These are phyloP conservation scores for Holacanthella duospinosa DNA, from an alignment of 2,888 invertebrate genomes.

Conservation along the genomic window DNA sequence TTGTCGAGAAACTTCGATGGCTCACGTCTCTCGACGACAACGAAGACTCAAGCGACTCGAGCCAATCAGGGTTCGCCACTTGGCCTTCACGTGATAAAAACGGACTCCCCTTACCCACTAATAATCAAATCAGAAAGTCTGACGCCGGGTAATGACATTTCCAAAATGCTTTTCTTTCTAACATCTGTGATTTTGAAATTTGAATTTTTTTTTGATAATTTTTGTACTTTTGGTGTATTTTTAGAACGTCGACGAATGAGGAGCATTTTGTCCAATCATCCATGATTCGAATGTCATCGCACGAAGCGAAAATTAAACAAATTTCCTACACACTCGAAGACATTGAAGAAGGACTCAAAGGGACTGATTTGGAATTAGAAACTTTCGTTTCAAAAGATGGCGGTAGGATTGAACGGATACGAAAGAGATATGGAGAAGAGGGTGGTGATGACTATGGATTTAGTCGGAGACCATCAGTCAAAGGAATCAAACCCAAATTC, in stretches of 20 bases:
- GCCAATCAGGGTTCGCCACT: constrained; percentile 29
- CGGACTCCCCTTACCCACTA: constrained; percentile 23
- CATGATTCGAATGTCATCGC: constrained; percentile 15
- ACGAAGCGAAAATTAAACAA: constrained; percentile 37
- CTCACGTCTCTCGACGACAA: constrained; percentile 75
- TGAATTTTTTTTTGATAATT: too few species aligned
- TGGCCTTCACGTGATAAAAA: constrained; percentile 37
- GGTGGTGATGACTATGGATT: constrained; percentile 83
- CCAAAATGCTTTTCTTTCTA: too few species aligned
- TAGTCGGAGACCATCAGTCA: constrained; percentile 74
- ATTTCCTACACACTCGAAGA: constrained; percentile 55
- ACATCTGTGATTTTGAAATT: constrained; percentile 39
- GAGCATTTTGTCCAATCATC: constrained; percentile 34
- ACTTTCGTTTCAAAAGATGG: constrained; percentile 77
- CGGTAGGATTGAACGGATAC: constrained; percentile 66
- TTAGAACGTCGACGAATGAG: constrained; percentile 44
- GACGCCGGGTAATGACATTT: too few species aligned
- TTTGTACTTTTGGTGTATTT: too few species aligned
- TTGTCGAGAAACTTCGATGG: constrained; percentile 74
- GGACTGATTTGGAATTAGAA: constrained; percentile 54
- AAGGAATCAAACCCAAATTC: constrained; percentile 78
- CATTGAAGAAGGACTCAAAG: constrained; percentile 49
- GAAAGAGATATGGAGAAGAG: constrained; percentile 56
- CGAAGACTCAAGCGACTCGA: constrained; percentile 46
- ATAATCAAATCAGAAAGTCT: constrained; percentile 28